Evolutionary conservation across 2,888 invertebrate genomes (phyloP), one percentile per base, ranked within the genome.

Genomic region (Diaphora mendica): DNA sequence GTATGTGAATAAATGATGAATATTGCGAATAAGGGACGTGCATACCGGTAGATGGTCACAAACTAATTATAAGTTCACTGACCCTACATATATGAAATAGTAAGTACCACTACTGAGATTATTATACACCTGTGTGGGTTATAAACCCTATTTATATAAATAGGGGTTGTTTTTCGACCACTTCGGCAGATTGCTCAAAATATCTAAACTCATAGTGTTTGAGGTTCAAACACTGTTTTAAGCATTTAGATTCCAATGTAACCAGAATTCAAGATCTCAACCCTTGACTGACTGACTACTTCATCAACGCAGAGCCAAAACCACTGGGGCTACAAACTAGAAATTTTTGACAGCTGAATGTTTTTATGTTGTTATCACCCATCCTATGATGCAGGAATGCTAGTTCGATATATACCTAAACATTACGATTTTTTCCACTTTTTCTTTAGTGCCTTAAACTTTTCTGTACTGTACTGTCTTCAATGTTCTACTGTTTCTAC

Each of bases 1-100:
- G 65, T 44, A 44, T 55, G 65, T 73, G 65, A 73, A 71, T 70
- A 65, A 73, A 68, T 68, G 71, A 76, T 74, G 71, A 84, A 79
- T 76, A 74, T 71, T 39, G 69, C 59, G 74, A 72, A 75, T 75
- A 74, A 72, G 71, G 74, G 78, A 77, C 72, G 55, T 69, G 64
- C 75, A 73, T 74, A 70, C 55, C 62, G 71, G 72, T 79, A 65
- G 73, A 74, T 64, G 71, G 82, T 75, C 75, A 69, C 77, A 75
- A 77, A 84, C 68, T 82, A 84, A 83, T 83, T 82, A 78, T 73
- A 75, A 76, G 39, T 74, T 75, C 51, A 64, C 48, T 48, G 48
- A 20, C 75, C 73, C 17, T 44, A 26, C 55, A 13, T 42, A 4
- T 55, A 20, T 48, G 2, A 17, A 44, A 48, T 48, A 51, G 23